phyloP scores from a whole-genome alignment of 2,888 invertebrate genomes.

The Lasioglossum leucozonium region DNA sequence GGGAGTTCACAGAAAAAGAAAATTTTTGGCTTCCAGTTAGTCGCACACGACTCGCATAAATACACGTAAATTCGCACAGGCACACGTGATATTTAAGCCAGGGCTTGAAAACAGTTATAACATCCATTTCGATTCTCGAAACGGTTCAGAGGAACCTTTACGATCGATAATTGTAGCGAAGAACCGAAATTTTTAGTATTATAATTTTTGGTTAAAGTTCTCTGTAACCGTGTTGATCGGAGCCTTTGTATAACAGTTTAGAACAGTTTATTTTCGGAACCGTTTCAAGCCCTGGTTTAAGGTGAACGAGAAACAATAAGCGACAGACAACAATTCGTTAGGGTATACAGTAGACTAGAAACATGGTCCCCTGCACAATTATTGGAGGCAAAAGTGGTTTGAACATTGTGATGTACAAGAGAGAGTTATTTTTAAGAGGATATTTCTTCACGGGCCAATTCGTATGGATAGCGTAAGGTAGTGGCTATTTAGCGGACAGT shows the following conservation, averaged over 20 bases:
- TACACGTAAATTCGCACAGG: background rate
- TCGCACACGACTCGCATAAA: slow-evolving; percentile 13
- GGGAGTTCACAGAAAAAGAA: slow-evolving; percentile 23
- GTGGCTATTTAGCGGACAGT: slow-evolving; percentile 48
- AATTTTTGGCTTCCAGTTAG: slow-evolving; percentile 48
- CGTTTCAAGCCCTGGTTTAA: slow-evolving; percentile 1
- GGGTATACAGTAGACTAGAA: slow-evolving; percentile 43
- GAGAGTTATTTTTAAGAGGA: slow-evolving; percentile 64
- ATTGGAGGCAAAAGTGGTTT: slow-evolving; percentile 20
- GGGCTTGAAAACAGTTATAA: background rate
- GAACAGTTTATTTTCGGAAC: slow-evolving; percentile 2
- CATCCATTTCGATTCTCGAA: background rate
- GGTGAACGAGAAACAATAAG: slow-evolving; percentile 22
- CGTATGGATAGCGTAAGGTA: slow-evolving; percentile 45
- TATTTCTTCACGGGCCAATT: slow-evolving; percentile 46
- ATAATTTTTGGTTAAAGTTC: background rate
- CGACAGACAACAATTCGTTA: slow-evolving; percentile 27
- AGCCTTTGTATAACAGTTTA: background rate
- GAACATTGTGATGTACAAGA: slow-evolving; percentile 65
- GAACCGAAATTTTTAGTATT: background rate
- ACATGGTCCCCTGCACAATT: slow-evolving; percentile 42
- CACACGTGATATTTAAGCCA: background rate
- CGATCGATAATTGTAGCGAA: background rate
- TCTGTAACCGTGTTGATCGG: background rate
- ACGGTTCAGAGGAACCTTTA: background rate